Evolutionary conservation across 2,113 vertebrate species (phyloP).

Genomic region (Lophotis ruficrista): DNA sequence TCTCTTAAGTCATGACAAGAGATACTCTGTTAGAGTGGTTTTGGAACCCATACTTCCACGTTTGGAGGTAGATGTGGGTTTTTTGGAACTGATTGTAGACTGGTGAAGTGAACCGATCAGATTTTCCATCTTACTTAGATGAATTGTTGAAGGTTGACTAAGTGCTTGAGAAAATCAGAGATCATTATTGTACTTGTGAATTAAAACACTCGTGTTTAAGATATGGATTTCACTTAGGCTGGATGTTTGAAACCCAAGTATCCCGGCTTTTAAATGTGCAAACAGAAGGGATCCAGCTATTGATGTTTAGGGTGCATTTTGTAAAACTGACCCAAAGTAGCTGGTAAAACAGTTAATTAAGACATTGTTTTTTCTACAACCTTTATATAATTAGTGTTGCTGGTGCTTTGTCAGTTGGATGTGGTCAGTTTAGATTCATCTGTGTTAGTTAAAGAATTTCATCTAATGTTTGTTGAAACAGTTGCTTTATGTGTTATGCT

Average conservation of each 20-base stretch:
- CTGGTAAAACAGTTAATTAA: background rate
- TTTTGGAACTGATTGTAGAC: background rate
- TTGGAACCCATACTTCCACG: background rate
- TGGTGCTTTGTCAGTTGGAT: constrained; percentile 64
- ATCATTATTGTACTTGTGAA: background rate
- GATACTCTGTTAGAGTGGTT: background rate
- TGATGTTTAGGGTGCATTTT: background rate
- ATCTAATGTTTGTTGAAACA: constrained; percentile 63
- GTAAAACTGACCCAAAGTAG: background rate
- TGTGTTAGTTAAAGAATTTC: constrained; percentile 61
- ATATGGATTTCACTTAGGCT: background rate
- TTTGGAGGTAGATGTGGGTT: background rate
- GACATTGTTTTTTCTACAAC: background rate
- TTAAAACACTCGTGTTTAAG: background rate
- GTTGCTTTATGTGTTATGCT: constrained; percentile 62
- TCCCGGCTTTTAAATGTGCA: background rate
- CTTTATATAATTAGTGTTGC: constrained; percentile 21
- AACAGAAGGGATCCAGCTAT: background rate
- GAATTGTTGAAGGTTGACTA: background rate
- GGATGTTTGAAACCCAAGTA: background rate
- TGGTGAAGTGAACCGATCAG: background rate
- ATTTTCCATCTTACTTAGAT: background rate
- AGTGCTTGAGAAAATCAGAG: background rate
- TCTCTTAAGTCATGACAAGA: background rate
- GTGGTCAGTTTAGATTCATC: constrained; percentile 67